phyloP scores from a whole-genome alignment of 2,113 vertebrate genomes.

The Coptodon bakossiorum region DNA sequence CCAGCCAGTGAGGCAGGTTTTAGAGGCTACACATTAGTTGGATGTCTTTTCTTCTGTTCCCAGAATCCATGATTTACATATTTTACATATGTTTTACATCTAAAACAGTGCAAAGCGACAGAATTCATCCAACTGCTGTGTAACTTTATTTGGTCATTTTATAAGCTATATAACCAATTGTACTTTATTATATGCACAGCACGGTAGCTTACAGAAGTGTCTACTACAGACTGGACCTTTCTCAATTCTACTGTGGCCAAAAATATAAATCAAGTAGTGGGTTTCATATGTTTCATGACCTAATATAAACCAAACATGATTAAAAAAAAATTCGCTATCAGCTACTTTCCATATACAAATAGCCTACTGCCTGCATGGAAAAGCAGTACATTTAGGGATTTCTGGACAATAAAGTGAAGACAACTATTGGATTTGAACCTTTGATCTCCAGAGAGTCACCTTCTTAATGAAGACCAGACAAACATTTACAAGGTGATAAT shows the following conservation, averaged over 20 bases:
- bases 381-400: not conserved
- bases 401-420: not conserved
- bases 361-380: not conserved
- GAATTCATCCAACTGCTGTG: not conserved
- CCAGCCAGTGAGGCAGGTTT: not conserved
- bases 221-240: not conserved
- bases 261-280: not conserved
- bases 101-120: not conserved
- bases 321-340: not conserved
- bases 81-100: not conserved
- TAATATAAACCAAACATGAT: not conserved
- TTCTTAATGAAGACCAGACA: not conserved
- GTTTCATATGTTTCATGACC: not conserved
- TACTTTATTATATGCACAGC: not conserved
- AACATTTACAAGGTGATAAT: slow-evolving; percentile 20
- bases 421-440: not conserved
- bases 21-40: not conserved
- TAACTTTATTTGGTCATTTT: not conserved
- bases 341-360: not conserved
- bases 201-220: not conserved
- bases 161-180: not conserved
- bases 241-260: not conserved
- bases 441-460: not conserved
- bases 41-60: not conserved
- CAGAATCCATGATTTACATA: not conserved